phyloP scores from a whole-genome alignment of 2,113 vertebrate species.

The Eolophus roseicapilla region DNA sequence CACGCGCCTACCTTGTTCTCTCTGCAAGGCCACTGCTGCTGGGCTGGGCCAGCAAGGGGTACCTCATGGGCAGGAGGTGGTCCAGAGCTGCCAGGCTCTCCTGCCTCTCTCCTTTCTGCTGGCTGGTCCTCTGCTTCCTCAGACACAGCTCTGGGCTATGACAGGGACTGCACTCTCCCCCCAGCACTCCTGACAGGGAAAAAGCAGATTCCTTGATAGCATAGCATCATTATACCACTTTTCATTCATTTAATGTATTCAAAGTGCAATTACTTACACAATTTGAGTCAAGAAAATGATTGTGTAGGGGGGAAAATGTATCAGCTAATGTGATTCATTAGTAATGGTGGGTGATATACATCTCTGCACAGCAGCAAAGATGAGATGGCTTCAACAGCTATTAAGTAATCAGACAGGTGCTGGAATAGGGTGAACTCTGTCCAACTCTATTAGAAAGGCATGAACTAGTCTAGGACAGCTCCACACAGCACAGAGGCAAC shows the following conservation, averaged over 20 bases:
- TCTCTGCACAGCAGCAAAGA: not conserved
- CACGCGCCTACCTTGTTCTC: not conserved
- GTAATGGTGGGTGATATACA: not conserved
- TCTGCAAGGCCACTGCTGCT: not conserved
- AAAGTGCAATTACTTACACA: slow-evolving; percentile 26
- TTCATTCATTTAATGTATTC: slow-evolving; percentile 43
- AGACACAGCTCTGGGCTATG: not conserved
- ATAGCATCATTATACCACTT: not conserved
- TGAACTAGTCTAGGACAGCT: not conserved
- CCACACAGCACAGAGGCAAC: not conserved
- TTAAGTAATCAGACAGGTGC: not conserved
- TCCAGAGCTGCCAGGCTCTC: not conserved
- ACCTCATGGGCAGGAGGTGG: not conserved
- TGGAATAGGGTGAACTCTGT: not conserved
- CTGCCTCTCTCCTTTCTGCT: not conserved
- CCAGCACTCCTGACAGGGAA: not conserved
- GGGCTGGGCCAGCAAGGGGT: not conserved
- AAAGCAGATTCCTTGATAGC: not conserved
- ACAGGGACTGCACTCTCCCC: not conserved
- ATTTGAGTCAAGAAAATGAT: slow-evolving; percentile 30
- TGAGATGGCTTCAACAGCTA: not conserved
- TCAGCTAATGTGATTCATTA: slow-evolving; percentile 48
- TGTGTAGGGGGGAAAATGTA: slow-evolving; percentile 29
- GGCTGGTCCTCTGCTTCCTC: not conserved
- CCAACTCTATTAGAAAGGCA: not conserved